phyloP scores from a whole-genome alignment of 2,797 vertebrate species.

The Urosaurus nigricauda region DNA sequence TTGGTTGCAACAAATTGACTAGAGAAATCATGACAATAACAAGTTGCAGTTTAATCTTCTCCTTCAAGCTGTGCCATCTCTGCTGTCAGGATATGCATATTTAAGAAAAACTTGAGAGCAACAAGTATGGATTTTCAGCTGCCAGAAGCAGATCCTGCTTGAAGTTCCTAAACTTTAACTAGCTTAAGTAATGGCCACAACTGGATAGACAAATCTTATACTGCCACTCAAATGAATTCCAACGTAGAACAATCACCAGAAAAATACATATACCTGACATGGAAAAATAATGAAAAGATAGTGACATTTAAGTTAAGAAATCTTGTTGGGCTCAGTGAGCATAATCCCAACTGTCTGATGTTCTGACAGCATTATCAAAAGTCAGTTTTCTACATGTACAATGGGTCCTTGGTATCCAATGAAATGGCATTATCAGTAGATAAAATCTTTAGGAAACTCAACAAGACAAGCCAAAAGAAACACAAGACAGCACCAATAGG shows the following conservation, averaged over 20 bases:
- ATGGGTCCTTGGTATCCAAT: too few relatives aligned
- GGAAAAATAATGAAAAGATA: not conserved
- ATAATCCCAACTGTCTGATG: not conserved
- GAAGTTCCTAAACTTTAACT: not conserved
- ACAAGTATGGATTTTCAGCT: conserved; percentile 1
- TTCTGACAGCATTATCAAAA: not conserved
- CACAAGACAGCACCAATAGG: too few relatives aligned
- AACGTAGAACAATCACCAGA: not conserved
- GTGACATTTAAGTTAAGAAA: not conserved
- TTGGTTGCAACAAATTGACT: not conserved
- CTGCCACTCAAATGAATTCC: not conserved
- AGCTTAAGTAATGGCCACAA: not conserved
- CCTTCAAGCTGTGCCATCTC: not conserved
- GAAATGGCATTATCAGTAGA: too few relatives aligned
- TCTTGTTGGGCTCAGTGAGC: not conserved
- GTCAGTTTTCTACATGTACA: not conserved
- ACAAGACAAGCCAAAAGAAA: too few relatives aligned
- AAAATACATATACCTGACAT: not conserved
- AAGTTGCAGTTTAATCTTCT: not conserved
- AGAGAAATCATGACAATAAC: not conserved
- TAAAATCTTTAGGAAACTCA: too few relatives aligned
- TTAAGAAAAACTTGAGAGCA: not conserved
- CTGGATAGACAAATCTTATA: not conserved
- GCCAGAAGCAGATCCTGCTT: not conserved
- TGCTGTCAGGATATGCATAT: not conserved